Conservation (phyloP, 2,797 vertebrate genomes). For the Sparidentex hasta region DNA sequence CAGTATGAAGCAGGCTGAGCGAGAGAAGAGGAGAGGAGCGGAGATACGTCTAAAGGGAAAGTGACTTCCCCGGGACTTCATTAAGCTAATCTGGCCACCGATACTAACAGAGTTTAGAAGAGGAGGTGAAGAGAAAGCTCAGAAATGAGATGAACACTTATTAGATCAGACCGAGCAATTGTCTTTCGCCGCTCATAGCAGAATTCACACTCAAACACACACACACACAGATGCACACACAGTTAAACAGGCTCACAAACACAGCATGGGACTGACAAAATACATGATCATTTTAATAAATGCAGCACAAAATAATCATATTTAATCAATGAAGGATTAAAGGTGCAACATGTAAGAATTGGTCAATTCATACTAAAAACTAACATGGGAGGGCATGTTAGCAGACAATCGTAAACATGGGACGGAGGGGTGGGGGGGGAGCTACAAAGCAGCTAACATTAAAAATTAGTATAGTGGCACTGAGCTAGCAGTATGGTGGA, state of each 20-base stretch:
- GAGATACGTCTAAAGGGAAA: constrained; percentile 64
- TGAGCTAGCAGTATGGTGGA: no score
- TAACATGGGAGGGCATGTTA: no score
- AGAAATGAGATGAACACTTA: constrained; percentile 88
- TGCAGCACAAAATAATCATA: not conserved
- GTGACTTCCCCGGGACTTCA: constrained; percentile 87
- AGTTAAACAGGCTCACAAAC: constrained; percentile 14
- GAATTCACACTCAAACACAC: constrained; percentile 59
- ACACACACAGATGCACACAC: constrained; percentile 20
- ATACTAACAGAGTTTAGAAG: constrained; percentile 87
- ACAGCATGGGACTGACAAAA: constrained; percentile 16
- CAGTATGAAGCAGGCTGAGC: not conserved
- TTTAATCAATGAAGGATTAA: not conserved
- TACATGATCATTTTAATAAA: not conserved
- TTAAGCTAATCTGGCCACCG: constrained; percentile 87
- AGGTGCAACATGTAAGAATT: not conserved
- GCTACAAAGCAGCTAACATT: no score
- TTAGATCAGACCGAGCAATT: constrained; percentile 86
- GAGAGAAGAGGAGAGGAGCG: constrained; percentile 30
- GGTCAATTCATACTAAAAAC: no score
- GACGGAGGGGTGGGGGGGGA: no score
- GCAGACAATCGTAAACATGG: no score
- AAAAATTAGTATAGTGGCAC: no score
- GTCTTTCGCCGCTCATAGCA: constrained; percentile 66
- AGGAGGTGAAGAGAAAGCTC: constrained; percentile 83